Evolutionary conservation across 2,797 vertebrate species (phyloP).

Genomic region (Hypotaenidia philippensis): DNA sequence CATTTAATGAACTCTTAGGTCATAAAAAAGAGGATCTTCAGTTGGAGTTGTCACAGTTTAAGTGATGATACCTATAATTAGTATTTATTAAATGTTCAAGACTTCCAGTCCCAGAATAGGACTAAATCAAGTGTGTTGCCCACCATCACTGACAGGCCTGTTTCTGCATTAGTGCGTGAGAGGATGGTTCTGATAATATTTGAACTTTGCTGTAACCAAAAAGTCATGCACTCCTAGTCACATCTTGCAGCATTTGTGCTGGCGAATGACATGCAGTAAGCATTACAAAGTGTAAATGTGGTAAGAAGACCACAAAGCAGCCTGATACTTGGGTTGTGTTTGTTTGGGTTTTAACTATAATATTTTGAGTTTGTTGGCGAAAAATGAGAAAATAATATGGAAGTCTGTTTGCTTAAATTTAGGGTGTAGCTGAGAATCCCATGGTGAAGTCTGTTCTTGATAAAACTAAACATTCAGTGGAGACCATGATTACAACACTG

Average conservation of each 20-base stretch:
- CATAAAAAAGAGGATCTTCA: neutral
- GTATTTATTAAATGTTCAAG: neutral
- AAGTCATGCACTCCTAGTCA: neutral
- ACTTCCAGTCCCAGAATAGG: neutral
- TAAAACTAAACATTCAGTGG: constrained; percentile 95
- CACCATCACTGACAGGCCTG: neutral
- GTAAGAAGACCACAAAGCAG: neutral
- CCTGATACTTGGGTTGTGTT: neutral
- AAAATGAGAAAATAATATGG: neutral
- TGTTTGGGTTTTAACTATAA: neutral
- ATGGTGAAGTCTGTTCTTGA: constrained; percentile 94
- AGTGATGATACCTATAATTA: neutral
- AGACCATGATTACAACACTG: constrained; percentile 96
- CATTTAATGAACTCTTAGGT: no score
- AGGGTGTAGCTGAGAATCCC: constrained; percentile 95
- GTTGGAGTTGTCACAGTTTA: neutral
- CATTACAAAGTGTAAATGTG: neutral
- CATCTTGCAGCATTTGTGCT: neutral
- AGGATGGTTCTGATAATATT: neutral
- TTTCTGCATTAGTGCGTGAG: neutral
- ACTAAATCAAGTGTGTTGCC: neutral
- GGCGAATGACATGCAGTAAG: neutral
- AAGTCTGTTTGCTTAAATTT: constrained; percentile 14
- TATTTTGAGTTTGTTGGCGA: neutral
- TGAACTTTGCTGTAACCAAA: neutral